Conservation (phyloP, 2,113 vertebrate genomes). For the Podilymbus podiceps region DNA sequence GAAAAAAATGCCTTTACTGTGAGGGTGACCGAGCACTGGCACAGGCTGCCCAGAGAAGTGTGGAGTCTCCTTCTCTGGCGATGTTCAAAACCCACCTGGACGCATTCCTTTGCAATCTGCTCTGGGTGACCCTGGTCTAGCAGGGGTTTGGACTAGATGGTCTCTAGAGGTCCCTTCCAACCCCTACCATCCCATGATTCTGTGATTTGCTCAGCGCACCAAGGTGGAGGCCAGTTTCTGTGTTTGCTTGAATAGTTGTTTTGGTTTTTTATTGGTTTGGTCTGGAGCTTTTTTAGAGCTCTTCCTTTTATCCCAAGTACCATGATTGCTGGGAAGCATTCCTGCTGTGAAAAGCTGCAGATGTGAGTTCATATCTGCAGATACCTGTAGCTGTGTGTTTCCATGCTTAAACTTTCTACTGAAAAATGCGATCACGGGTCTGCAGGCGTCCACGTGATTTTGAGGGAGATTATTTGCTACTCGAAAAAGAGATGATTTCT, state of each 20-base stretch:
- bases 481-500: background rate
- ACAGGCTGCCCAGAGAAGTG: too few species aligned
- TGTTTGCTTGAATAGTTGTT: background rate
- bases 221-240: background rate
- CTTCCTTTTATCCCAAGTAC: background rate
- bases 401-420: background rate
- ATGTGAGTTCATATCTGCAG: background rate
- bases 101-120: too few species aligned
- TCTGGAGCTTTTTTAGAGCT: background rate
- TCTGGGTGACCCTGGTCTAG: too few species aligned
- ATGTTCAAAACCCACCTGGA: too few species aligned
- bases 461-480: background rate
- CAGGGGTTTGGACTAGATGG: too few species aligned
- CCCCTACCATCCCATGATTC: too few species aligned
- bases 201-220: background rate
- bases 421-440: background rate
- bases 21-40: too few species aligned
- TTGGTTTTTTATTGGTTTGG: background rate
- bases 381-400: background rate
- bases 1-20: too few species aligned
- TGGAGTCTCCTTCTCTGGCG: too few species aligned
- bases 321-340: background rate
- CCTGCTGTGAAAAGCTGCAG: background rate
- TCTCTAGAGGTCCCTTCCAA: too few species aligned
- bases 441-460: rapidly evolving